Evolutionary conservation across 2,113 vertebrate species (phyloP).

Genomic region (Trinectes maculatus): DNA sequence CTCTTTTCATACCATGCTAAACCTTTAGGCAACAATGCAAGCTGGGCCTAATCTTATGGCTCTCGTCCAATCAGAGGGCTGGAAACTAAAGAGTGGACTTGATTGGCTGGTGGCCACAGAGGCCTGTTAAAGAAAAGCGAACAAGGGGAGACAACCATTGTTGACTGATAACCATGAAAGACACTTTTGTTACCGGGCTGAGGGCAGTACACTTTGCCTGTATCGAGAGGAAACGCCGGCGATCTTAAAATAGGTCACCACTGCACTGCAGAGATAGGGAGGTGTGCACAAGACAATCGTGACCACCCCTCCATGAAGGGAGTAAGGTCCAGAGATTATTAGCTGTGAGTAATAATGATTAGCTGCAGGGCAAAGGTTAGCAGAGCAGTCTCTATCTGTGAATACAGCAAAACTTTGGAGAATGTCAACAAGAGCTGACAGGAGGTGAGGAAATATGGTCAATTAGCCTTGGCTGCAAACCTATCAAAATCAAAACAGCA

Average conservation of each 20-base stretch:
- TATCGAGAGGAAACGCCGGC: slow-evolving; percentile 67
- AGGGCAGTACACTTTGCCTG: slow-evolving; percentile 68
- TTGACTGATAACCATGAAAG: slow-evolving; percentile 80
- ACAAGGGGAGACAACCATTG: slow-evolving; percentile 78
- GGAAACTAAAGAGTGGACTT: slow-evolving; percentile 67
- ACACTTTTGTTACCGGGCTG: slow-evolving; percentile 76
- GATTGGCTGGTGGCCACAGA: slow-evolving; percentile 74
- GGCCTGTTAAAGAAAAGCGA: slow-evolving; percentile 76
- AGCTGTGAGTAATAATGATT: slow-evolving; percentile 70
- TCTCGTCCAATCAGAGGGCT: slow-evolving; percentile 66
- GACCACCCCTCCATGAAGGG: slow-evolving; percentile 23
- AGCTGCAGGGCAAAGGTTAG: slow-evolving; percentile 67
- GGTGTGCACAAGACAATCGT: slow-evolving; percentile 49
- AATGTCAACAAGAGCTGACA: slow-evolving; percentile 10
- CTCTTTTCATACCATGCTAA: slow-evolving; percentile 78
- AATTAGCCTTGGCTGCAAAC: slow-evolving; percentile 25
- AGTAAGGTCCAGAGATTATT: slow-evolving; percentile 70
- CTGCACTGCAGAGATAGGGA: slow-evolving; percentile 42
- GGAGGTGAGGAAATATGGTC: slow-evolving; percentile 20
- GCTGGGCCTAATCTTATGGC: slow-evolving; percentile 73
- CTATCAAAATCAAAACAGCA: slow-evolving; percentile 42
- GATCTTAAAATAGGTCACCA: slow-evolving; percentile 70
- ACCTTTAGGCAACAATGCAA: slow-evolving; percentile 74
- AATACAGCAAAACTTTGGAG: slow-evolving; percentile 22
- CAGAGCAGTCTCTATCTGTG: slow-evolving; percentile 27